Conservation (phyloP, 2,888 invertebrate species). For the Parochlus steinenii region DNA sequence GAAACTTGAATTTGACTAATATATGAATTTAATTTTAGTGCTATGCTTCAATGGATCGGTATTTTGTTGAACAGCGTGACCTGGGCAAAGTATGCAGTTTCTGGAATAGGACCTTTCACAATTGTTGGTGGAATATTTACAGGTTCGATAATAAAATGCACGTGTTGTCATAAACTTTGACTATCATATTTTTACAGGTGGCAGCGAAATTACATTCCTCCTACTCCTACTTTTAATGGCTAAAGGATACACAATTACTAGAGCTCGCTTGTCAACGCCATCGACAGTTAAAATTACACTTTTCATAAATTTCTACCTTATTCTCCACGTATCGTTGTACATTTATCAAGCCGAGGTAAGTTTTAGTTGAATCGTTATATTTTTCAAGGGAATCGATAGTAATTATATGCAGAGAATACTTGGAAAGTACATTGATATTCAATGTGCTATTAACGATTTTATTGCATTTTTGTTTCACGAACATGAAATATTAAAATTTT, state of each 20-base stretch:
- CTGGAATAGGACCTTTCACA: slow-evolving; percentile 44
- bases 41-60: slow-evolving; percentile 51
- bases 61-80: slow-evolving; percentile 51
- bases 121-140: slow-evolving; percentile 29
- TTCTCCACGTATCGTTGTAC: slow-evolving; percentile 58
- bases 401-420: no score
- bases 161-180: slow-evolving; percentile 21
- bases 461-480: neutral
- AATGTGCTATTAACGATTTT: neutral
- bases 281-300: slow-evolving; percentile 61
- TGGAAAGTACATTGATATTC: neutral
- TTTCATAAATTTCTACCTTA: slow-evolving; percentile 60
- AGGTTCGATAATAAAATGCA: neutral
- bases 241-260: slow-evolving; percentile 81
- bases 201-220: slow-evolving; percentile 59
- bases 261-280: slow-evolving; percentile 55
- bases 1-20: no score
- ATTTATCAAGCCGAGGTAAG: slow-evolving; percentile 61
- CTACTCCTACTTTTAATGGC: slow-evolving; percentile 65
- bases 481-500: slow-evolving; percentile 11
- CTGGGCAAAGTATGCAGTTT: slow-evolving; percentile 59
- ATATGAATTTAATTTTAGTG: no score
- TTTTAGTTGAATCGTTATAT: slow-evolving; percentile 12
- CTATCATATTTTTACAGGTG: slow-evolving; percentile 51
- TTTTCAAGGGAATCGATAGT: neutral